Evolutionary conservation across 1,140 invertebrate genomes (phyloP).

Genomic region (Pseudomyrmex sp.): DNA sequence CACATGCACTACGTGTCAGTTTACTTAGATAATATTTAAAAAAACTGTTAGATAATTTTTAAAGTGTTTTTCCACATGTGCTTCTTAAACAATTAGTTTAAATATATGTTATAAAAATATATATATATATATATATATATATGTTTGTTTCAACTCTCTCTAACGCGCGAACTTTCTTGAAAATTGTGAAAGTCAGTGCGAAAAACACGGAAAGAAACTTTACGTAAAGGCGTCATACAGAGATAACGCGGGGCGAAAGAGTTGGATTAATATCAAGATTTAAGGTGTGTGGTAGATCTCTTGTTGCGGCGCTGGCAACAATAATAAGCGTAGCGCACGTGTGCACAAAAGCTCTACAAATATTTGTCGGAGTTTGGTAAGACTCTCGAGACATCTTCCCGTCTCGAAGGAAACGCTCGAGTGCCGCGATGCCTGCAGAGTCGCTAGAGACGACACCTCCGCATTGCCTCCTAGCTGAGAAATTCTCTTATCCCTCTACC

Average conservation of each 20-base stretch:
- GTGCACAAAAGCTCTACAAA: conserved; percentile 65
- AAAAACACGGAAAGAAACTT: not conserved
- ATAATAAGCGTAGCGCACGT: conserved; percentile 61
- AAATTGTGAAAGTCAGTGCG: not conserved
- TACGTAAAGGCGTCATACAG: conserved; percentile 13
- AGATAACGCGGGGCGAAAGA: conserved; percentile 36
- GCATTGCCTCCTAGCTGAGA: conserved; percentile 21
- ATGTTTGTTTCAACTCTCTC: not conserved
- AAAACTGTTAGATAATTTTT: no score
- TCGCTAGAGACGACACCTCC: conserved; percentile 55
- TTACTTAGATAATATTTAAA: no score
- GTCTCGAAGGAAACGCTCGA: conserved; percentile 61
- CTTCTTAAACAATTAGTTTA: no score
- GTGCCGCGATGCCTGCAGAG: conserved; percentile 36
- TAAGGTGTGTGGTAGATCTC: conserved; percentile 48
- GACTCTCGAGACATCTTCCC: conserved; percentile 62
- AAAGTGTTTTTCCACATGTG: no score
- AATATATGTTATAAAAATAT: no score
- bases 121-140: not conserved
- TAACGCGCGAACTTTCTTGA: conserved; percentile 10
- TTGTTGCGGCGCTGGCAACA: conserved; percentile 34
- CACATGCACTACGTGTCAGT: no score
- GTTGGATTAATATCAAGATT: conserved; percentile 59
- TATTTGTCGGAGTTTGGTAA: conserved; percentile 59
- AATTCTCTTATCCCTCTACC: conserved; percentile 34